phyloP scores from a whole-genome alignment of 2,797 vertebrate genomes.

The Megalops cyprinoides region DNA sequence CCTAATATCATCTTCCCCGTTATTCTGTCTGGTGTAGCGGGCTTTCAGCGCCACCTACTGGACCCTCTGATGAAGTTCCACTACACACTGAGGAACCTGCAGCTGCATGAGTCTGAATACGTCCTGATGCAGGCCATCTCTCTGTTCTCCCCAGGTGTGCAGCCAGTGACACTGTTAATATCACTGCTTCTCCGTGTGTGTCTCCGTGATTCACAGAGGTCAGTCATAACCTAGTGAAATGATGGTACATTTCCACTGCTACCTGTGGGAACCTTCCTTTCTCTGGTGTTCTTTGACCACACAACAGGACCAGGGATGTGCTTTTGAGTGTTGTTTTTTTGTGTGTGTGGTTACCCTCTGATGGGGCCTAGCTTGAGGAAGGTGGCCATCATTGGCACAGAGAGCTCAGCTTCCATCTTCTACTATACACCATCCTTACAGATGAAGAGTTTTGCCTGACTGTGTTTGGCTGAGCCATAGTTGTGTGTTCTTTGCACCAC shows the following conservation, averaged over 20 bases:
- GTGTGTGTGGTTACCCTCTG: too few relatives aligned
- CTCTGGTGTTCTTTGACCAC: too few relatives aligned
- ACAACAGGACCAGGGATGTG: too few relatives aligned
- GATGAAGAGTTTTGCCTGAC: background rate
- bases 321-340: too few relatives aligned
- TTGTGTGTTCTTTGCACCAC: constrained; percentile 16
- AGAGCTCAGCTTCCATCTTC: too few relatives aligned
- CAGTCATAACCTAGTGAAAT: too few relatives aligned
- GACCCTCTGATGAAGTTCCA: constrained; percentile 80
- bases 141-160: constrained; percentile 82
- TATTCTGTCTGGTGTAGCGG: constrained; percentile 59
- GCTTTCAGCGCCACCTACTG: constrained; percentile 79
- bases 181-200: background rate
- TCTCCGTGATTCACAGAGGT: too few relatives aligned
- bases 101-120: constrained; percentile 79
- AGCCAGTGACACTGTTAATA: background rate
- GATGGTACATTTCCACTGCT: too few relatives aligned
- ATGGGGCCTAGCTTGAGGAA: too few relatives aligned
- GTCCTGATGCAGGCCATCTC: constrained; percentile 78
- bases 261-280: too few relatives aligned
- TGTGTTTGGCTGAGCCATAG: background rate
- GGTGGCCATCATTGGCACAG: too few relatives aligned
- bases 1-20: background rate
- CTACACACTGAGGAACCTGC: constrained; percentile 65
- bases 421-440: background rate